These are phyloP conservation scores for Cheilosia urbana DNA, from an alignment of 2,888 invertebrate genomes.

Conservation along the genomic window DNA sequence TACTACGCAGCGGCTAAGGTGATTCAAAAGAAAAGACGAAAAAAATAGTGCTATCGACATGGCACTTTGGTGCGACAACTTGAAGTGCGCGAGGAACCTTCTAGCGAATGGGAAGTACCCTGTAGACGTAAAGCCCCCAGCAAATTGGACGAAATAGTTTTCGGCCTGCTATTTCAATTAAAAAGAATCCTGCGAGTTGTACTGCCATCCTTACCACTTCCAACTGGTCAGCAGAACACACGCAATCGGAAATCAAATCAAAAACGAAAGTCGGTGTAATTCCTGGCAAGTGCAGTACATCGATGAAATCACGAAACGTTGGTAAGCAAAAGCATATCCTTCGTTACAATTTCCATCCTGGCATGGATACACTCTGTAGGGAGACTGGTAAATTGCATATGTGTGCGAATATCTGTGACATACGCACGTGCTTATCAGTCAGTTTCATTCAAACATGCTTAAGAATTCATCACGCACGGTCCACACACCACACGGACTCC, in stretches of 20 bases:
- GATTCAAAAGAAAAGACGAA: not conserved
- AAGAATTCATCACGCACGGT: slow-evolving; percentile 69
- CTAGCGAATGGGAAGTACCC: too few relatives aligned
- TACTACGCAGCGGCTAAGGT: slow-evolving; percentile 7
- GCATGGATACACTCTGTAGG: not conserved
- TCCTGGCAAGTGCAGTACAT: slow-evolving; percentile 20
- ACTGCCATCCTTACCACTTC: too few relatives aligned
- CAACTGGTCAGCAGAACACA: too few relatives aligned
- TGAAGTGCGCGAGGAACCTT: too few relatives aligned
- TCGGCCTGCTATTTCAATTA: too few relatives aligned
- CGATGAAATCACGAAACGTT: slow-evolving; percentile 13
- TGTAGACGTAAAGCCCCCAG: too few relatives aligned
- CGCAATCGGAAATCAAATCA: slow-evolving; percentile 41
- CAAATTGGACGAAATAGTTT: too few relatives aligned
- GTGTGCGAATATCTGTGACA: not conserved
- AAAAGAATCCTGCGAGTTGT: too few relatives aligned
- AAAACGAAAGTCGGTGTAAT: slow-evolving; percentile 31
- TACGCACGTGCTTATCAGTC: slow-evolving; percentile 67
- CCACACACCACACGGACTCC: slow-evolving; percentile 34
- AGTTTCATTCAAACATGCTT: slow-evolving; percentile 61
- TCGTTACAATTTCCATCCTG: slow-evolving; percentile 25
- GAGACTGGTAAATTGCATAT: not conserved
- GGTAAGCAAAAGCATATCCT: slow-evolving; percentile 2
- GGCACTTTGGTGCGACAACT: too few relatives aligned
- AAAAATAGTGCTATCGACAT: not conserved